These are phyloP conservation scores for Acronicta leporina DNA, from an alignment of 2,888 invertebrate species.

Conservation along the genomic window DNA sequence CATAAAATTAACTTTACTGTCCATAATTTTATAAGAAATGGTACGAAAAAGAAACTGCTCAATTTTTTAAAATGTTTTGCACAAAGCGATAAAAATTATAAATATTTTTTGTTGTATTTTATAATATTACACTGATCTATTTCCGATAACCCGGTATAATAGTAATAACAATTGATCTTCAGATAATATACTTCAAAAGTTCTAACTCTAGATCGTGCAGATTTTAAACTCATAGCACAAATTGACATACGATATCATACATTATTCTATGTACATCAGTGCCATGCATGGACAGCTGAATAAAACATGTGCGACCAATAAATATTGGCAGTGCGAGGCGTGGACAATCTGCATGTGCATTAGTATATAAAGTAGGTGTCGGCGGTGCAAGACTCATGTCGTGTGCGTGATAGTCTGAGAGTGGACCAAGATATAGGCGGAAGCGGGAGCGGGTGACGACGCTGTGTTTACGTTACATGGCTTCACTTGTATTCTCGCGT, in stretches of 20 bases:
- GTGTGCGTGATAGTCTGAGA: constrained; percentile 27
- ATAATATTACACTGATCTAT: no score
- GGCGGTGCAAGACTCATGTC: constrained; percentile 34
- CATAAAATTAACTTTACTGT: not conserved
- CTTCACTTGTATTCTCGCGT: no score
- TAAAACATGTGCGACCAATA: constrained; percentile 41
- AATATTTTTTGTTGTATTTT: no score
- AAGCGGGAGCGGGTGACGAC: not conserved
- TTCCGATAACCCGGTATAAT: no score
- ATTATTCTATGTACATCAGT: constrained; percentile 16
- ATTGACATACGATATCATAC: constrained; percentile 11
- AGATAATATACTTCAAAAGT: not conserved
- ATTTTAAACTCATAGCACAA: constrained; percentile 3
- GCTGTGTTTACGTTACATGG: no score
- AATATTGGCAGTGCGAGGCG: constrained; percentile 40
- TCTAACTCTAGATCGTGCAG: not conserved
- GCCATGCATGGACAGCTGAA: constrained; percentile 22
- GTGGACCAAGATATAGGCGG: not conserved
- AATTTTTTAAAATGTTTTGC: no score
- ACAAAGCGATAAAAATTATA: not conserved
- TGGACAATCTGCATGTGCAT: constrained; percentile 47
- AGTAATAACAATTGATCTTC: no score
- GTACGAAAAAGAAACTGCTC: no score
- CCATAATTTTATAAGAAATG: not conserved
- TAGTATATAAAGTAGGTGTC: constrained; percentile 42